Percentiles rank a stretch among this genome's conserved stretches.
Conservation (phyloP, 2,888 invertebrate species). For the Nomada flava region DNA sequence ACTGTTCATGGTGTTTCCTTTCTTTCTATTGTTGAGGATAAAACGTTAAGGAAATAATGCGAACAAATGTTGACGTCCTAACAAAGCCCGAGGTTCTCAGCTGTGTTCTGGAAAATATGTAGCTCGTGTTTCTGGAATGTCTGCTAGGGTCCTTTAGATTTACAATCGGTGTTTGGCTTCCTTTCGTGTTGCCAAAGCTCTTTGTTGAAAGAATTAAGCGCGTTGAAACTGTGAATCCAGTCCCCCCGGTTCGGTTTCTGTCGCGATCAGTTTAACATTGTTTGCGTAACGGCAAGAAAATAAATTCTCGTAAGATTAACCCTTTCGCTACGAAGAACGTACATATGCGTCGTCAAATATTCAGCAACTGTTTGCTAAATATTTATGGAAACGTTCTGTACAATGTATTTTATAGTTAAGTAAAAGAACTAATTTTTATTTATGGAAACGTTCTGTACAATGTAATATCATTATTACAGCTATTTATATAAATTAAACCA, state of each 20-base stretch:
- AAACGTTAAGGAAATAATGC: neutral
- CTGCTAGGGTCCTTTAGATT: conserved; percentile 32
- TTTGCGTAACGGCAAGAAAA: conserved; percentile 24
- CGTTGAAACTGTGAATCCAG: conserved; percentile 38
- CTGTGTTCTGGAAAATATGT: neutral
- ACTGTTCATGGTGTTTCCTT: no score
- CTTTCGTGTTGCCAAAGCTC: conserved; percentile 36
- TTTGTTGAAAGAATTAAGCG: conserved; percentile 43
- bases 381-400: no score
- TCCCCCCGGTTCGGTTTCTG: conserved; percentile 8
- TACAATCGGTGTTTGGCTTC: conserved; percentile 24
- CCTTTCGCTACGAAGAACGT: no score
- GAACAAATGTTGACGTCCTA: neutral
- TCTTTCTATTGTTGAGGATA: neutral
- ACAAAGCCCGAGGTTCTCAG: conserved; percentile 17
- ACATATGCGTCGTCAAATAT: no score
- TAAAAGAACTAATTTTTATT: no score
- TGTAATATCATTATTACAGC: no score
- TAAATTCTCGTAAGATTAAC: conserved; percentile 7
- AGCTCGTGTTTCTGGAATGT: neutral
- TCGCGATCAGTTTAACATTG: conserved; percentile 39
- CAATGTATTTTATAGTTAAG: no score
- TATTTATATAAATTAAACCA: no score
- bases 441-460: no score
- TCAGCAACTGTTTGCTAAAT: no score